These are phyloP conservation scores for Palythoa grandiflora DNA, from an alignment of 92 coral and sea anemone genomes.

Conservation along the genomic window DNA sequence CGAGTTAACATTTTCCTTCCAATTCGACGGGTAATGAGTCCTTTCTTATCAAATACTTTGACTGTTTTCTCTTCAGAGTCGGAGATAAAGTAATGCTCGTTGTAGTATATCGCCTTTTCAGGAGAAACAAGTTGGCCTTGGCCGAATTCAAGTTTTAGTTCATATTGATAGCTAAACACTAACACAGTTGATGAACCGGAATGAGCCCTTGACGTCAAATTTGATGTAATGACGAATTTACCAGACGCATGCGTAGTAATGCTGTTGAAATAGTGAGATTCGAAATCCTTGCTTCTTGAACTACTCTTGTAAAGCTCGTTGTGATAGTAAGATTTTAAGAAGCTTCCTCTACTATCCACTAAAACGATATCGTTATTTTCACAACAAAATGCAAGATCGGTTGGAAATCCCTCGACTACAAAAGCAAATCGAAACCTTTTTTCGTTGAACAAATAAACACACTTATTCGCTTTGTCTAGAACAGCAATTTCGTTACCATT, in stretches of 20 bases:
- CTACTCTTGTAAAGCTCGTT: conserved; percentile 1
- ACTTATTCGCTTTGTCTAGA: conserved; percentile 46
- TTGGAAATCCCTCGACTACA: conserved; percentile 24
- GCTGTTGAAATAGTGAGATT: conserved; percentile 18
- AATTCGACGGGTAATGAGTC: conserved; percentile 14
- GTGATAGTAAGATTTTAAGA: neutral
- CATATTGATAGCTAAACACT: neutral
- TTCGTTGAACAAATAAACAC: conserved; percentile 24
- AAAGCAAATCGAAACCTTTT: conserved; percentile 1
- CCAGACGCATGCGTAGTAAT: conserved; percentile 7
- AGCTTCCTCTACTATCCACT: conserved; percentile 1
- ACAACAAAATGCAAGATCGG: neutral
- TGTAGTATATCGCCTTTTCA: conserved; percentile 55
- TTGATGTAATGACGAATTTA: conserved; percentile 11
- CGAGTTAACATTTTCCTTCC: conserved; percentile 19
- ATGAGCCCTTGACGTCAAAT: neutral
- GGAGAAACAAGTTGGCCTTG: conserved; percentile 57
- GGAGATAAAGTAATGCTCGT: conserved; percentile 58
- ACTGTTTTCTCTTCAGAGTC: conserved; percentile 57
- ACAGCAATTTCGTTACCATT: conserved; percentile 27
- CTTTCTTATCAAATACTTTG: conserved; percentile 61
- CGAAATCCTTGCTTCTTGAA: neutral
- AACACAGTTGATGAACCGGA: neutral
- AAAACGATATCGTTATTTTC: conserved; percentile 12
- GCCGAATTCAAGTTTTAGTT: conserved; percentile 50